Conservation (phyloP, 2,888 invertebrate species). For the Stenichneumon culpator region DNA sequence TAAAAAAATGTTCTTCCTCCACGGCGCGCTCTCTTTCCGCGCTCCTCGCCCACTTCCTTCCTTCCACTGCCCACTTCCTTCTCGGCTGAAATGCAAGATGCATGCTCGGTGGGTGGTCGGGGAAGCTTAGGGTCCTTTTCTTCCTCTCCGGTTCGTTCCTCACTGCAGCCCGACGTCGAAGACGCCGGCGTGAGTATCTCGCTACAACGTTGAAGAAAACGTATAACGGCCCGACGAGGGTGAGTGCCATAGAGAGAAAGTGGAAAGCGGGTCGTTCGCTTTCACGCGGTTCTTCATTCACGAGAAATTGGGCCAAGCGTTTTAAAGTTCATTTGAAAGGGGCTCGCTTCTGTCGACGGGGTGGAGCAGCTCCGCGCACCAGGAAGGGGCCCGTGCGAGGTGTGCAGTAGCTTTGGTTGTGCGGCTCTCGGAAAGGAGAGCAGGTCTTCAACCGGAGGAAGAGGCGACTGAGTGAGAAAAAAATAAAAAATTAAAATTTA, state of each 20-base stretch:
- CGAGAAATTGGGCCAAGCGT: conserved; percentile 78
- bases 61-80: conserved; percentile 11
- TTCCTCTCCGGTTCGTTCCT: conserved; percentile 10
- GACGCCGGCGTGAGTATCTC: background rate
- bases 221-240: background rate
- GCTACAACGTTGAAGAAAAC: conserved; percentile 24
- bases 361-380: conserved; percentile 1
- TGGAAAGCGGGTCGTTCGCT: conserved; percentile 74
- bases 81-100: conserved; percentile 28
- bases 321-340: conserved; percentile 78
- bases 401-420: conserved; percentile 20
- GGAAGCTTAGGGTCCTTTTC: conserved; percentile 13
- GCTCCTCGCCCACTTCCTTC: no score
- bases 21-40: background rate
- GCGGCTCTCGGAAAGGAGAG: conserved; percentile 47
- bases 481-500: background rate
- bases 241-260: conserved; percentile 52
- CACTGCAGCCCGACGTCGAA: conserved; percentile 6
- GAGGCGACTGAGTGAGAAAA: conserved; percentile 25
- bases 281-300: conserved; percentile 78
- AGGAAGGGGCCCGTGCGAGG: background rate
- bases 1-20: conserved; percentile 13
- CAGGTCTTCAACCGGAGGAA: conserved; percentile 31
- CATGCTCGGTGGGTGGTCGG: conserved; percentile 25
- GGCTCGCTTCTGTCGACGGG: conserved; percentile 47